Evolutionary conservation across 2,888 invertebrate species (phyloP), one percentile per base, ranked within the genome.

Genomic region (Villa cingulata): DNA sequence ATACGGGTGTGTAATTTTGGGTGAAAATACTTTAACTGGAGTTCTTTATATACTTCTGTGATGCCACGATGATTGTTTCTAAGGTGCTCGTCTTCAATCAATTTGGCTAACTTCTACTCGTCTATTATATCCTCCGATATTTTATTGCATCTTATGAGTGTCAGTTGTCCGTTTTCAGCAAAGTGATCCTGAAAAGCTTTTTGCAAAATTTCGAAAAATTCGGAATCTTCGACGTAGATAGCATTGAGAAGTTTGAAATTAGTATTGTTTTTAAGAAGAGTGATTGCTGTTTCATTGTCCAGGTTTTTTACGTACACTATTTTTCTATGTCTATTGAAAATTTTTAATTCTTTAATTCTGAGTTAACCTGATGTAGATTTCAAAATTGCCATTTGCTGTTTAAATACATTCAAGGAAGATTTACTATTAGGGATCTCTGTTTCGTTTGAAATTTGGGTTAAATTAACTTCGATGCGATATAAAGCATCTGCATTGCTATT

Each of bases 401-500:
- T n/a, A n/a, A n/a, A n/a, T n/a, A n/a, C n/a, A n/a, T n/a, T n/a
- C n/a, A n/a, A n/a, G n/a, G n/a, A n/a, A n/a, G n/a, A n/a, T n/a
- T n/a, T n/a, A n/a, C n/a, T n/a, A n/a, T n/a, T n/a, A n/a, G n/a
- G 43, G 20, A 43, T 43, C 3, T 36, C 17, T 6, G 2, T 34
- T 29, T 27, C 4, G 2, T 15, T 36, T 2, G 4, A 6, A 12
- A 19, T 20, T 19, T 43, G 9, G 1, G 20, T 4, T 15, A 43
- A 36, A 20, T 36, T 43, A 6, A 43, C 14, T 19, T 23, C 38
- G 7, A 46, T 46, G 23, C 45, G 36, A 4, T 47, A 48, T 3
- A 53, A 46, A 1, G 52, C 50, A 41, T 53, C 51, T 3, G 51
- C 50, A 9, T 48, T 49, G n/a, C n/a, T n/a, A n/a, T n/a, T n/a